Evolutionary conservation across 1,140 invertebrate species (phyloP).

Genomic region (Augochlora pura): DNA sequence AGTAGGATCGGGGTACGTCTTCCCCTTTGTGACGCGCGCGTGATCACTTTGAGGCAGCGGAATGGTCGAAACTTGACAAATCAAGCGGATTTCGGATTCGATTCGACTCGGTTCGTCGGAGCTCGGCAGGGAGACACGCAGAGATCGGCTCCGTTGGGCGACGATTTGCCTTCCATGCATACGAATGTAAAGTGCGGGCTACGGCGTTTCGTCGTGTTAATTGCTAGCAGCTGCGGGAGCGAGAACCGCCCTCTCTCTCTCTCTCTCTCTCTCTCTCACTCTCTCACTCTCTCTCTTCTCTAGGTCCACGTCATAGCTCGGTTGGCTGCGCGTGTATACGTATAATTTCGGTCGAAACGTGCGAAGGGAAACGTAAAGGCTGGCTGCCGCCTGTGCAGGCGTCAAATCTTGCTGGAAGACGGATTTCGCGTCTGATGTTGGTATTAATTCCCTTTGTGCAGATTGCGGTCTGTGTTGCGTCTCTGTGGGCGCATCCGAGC

Average conservation of each 20-base stretch:
- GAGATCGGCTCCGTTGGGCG: constrained; percentile 14
- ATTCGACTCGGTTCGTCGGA: too few relatives aligned
- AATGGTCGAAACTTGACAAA: neutral
- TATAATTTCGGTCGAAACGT: constrained; percentile 45
- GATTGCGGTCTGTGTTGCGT: constrained; percentile 5
- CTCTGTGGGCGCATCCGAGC: neutral
- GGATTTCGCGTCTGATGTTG: constrained; percentile 21
- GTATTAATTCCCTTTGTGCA: constrained; percentile 50
- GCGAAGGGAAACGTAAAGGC: constrained; percentile 37
- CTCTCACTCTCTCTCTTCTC: neutral
- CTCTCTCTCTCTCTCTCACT: constrained; percentile 11
- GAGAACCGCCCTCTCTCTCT: neutral
- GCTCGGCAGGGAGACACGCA: constrained; percentile 35
- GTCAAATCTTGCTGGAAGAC: constrained; percentile 28
- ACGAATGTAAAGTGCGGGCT: constrained; percentile 51
- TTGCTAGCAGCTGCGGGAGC: constrained; percentile 52
- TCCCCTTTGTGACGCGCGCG: neutral
- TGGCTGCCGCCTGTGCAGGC: constrained; percentile 11
- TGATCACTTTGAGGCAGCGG: neutral
- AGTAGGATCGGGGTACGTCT: neutral
- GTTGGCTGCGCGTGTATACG: constrained; percentile 25
- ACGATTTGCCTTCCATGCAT: constrained; percentile 53
- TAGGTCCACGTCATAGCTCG: constrained; percentile 25
- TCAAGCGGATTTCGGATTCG: constrained; percentile 2
- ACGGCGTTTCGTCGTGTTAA: constrained; percentile 34